Percentiles rank a stretch among this genome's conserved stretches.
Evolutionary conservation across 2,888 invertebrate species (phyloP).

Genomic region (Quadriops clusia): DNA sequence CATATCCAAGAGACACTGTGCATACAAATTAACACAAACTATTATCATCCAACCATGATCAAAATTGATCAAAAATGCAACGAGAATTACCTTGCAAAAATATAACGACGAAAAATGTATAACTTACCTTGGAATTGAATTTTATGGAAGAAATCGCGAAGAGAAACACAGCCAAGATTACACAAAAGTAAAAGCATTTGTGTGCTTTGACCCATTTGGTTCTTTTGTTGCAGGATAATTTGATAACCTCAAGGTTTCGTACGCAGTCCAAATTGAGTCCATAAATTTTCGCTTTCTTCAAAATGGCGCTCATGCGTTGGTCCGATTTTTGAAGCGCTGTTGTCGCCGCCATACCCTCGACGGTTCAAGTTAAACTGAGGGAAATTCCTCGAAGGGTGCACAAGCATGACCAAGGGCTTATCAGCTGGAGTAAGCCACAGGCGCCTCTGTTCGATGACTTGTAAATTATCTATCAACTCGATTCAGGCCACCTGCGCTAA

Average conservation of each 20-base stretch:
- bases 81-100: conserved; percentile 1
- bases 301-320: conserved; percentile 20
- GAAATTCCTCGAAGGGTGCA: conserved; percentile 4
- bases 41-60: no score
- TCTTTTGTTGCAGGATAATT: conserved; percentile 10
- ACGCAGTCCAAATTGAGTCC: conserved; percentile 16
- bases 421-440: conserved; percentile 18
- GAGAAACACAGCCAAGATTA: conserved; percentile 6
- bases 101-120: not conserved
- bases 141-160: conserved; percentile 2
- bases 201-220: conserved; percentile 4
- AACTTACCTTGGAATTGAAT: conserved; percentile 9
- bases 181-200: no score
- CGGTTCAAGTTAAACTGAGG: conserved; percentile 12
- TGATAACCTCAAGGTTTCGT: conserved; percentile 14
- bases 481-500: conserved; percentile 19
- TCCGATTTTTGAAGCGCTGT: conserved; percentile 24
- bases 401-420: conserved; percentile 12
- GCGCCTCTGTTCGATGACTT: conserved; percentile 18
- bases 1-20: conserved; percentile 32
- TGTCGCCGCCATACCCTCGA: no score
- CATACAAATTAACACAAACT: no score
- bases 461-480: conserved; percentile 19
- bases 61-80: no score
- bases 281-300: conserved; percentile 17